A percentile compares a stretch with the other conserved stretches of the same genome.
phyloP scores from a whole-genome alignment of 2,888 invertebrate species.

The Nematopogon swammerdamellus region DNA sequence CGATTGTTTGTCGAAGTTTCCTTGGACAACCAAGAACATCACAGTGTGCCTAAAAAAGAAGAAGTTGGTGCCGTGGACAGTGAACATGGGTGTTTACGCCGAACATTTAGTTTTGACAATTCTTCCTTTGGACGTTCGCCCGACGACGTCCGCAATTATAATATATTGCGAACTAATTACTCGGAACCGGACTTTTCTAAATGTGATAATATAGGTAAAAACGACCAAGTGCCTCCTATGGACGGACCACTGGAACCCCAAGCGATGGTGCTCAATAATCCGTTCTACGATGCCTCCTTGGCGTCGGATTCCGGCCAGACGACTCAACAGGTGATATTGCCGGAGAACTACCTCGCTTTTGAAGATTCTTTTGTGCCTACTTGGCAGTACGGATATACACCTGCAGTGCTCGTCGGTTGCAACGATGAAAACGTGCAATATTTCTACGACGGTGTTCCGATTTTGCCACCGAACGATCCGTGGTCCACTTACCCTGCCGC shows the following conservation, averaged over 20 bases:
- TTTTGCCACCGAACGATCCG: constrained; percentile 41
- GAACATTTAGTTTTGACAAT: constrained; percentile 46
- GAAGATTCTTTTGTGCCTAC: constrained; percentile 50
- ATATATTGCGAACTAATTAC: constrained; percentile 23
- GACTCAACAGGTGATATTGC: constrained; percentile 37
- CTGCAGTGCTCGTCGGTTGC: constrained; percentile 28
- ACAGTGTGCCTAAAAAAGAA: not conserved
- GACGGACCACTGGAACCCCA: not conserved
- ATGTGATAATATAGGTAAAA: constrained; percentile 32
- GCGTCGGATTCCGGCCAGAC: constrained; percentile 30
- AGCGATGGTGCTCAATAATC: constrained; percentile 45
- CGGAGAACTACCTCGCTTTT: constrained; percentile 50
- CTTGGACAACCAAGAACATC: not conserved
- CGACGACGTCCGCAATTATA: constrained; percentile 4
- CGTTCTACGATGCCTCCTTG: constrained; percentile 46
- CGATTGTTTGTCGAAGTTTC: not conserved
- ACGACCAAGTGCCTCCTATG: not conserved
- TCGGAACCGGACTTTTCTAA: constrained; percentile 49
- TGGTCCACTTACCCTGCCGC: constrained; percentile 29
- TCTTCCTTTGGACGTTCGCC: constrained; percentile 17
- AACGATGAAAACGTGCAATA: constrained; percentile 31
- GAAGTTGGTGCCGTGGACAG: not conserved
- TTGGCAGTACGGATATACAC: constrained; percentile 33
- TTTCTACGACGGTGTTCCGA: constrained; percentile 33
- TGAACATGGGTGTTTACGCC: constrained; percentile 25